Conservation (phyloP, 2,888 invertebrate species). For the Acleris sparsana region DNA sequence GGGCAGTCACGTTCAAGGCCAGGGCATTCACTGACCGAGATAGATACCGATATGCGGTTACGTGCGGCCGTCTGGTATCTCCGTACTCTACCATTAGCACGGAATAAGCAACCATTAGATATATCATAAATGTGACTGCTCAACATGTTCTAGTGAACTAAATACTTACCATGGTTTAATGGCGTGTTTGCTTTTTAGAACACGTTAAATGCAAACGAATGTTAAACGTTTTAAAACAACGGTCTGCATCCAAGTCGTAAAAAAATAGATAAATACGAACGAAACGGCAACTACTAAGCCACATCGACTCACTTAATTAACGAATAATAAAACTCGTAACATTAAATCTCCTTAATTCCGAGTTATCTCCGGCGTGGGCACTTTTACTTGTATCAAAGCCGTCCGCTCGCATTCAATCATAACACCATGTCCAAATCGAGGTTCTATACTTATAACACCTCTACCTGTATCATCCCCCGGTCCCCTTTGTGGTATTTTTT, state of each 20-base stretch:
- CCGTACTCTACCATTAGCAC: constrained; percentile 31
- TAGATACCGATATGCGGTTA: constrained; percentile 47
- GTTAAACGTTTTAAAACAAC: neutral
- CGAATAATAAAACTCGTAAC: constrained; percentile 28
- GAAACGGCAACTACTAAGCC: too few species aligned
- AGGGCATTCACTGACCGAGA: constrained; percentile 65
- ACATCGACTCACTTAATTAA: constrained; percentile 21
- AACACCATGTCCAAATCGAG: constrained; percentile 45
- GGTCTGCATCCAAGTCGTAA: neutral
- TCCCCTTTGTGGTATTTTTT: constrained; percentile 65
- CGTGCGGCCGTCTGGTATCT: constrained; percentile 29
- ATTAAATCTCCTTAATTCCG: constrained; percentile 15
- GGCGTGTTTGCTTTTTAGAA: constrained; percentile 6
- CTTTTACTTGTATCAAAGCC: constrained; percentile 30
- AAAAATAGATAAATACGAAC: too few species aligned
- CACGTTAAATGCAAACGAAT: neutral
- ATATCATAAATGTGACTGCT: constrained; percentile 35
- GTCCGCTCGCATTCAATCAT: constrained; percentile 19
- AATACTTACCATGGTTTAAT: constrained; percentile 23
- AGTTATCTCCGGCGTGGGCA: constrained; percentile 24
- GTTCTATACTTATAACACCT: constrained; percentile 49
- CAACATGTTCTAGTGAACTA: constrained; percentile 33
- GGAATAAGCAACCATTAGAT: constrained; percentile 35
- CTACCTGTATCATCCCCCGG: constrained; percentile 79
- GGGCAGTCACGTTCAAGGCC: constrained; percentile 68